These are phyloP conservation scores for Drosophila tani DNA, from an alignment of 1,140 invertebrate species.

Conservation along the genomic window DNA sequence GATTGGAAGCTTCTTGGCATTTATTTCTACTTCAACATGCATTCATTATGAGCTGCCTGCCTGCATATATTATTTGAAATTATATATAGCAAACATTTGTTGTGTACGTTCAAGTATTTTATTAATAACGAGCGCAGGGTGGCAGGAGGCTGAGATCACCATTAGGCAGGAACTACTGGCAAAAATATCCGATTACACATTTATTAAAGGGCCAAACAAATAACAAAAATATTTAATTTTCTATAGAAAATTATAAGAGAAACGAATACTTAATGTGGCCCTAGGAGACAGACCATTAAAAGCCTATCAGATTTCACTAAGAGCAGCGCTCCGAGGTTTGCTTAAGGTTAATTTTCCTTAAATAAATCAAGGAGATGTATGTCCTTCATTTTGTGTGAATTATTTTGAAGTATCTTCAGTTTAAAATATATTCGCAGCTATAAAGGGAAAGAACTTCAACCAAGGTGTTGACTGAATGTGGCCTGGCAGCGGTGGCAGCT, in stretches of 20 bases:
- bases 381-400: too few species aligned
- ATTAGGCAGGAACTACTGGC: slow-evolving; percentile 11
- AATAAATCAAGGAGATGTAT: neutral
- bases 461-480: slow-evolving; percentile 3
- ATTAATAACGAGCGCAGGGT: slow-evolving; percentile 33
- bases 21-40: slow-evolving; percentile 17
- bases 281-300: slow-evolving; percentile 1
- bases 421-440: slow-evolving; percentile 7
- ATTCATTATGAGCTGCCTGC: slow-evolving; percentile 29
- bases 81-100: slow-evolving; percentile 6
- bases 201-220: neutral
- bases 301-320: neutral
- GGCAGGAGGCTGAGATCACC: neutral
- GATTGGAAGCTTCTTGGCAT: slow-evolving; percentile 85
- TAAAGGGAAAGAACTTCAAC: neutral
- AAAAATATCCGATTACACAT: slow-evolving; percentile 3
- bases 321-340: neutral
- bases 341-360: neutral
- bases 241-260: neutral
- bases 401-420: too few species aligned
- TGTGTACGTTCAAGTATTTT: slow-evolving; percentile 31
- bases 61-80: slow-evolving; percentile 26
- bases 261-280: neutral
- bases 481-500: slow-evolving; percentile 37
- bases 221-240: slow-evolving; percentile 2